Percentiles rank a stretch among this genome's conserved stretches.
Conservation (phyloP, 1,140 invertebrate species). For the Hormaphis cornu region DNA sequence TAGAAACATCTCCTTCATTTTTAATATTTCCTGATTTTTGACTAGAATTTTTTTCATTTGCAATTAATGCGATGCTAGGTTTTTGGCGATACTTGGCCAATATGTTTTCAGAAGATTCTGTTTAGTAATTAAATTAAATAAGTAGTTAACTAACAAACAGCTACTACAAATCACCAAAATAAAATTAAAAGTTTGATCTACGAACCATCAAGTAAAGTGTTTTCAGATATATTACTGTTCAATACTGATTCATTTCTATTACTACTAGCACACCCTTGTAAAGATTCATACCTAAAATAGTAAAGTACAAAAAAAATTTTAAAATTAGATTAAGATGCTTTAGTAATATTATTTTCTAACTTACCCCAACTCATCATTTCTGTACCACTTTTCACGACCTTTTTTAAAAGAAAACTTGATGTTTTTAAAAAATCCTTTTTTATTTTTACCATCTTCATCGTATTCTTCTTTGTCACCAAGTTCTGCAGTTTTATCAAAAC, state of each 20-base stretch:
- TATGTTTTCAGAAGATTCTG: conserved; percentile 82
- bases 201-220: conserved; percentile 3
- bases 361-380: conserved; percentile 29
- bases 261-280: conserved; percentile 1
- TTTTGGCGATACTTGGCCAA: conserved; percentile 88
- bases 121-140: not conserved
- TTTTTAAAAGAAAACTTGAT: conserved; percentile 59
- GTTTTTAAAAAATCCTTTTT: conserved; percentile 57
- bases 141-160: not conserved
- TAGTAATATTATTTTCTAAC: not conserved
- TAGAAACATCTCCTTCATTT: conserved; percentile 51
- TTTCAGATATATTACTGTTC: conserved; percentile 2
- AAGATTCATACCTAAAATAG: conserved; percentile 2
- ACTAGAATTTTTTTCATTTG: conserved; percentile 29
- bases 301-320: not conserved
- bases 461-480: conserved; percentile 54
- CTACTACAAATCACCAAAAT: not conserved
- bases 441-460: conserved; percentile 51
- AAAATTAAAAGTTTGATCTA: not conserved
- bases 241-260: not conserved
- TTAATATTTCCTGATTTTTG: conserved; percentile 7
- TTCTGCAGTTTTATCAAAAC: conserved; percentile 81
- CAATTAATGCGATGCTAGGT: conserved; percentile 9
- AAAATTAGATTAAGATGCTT: not conserved
- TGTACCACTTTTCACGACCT: conserved; percentile 46